These are phyloP conservation scores for Hemibagrus guttatus DNA, from an alignment of 2,797 vertebrate genomes.

Conservation along the genomic window DNA sequence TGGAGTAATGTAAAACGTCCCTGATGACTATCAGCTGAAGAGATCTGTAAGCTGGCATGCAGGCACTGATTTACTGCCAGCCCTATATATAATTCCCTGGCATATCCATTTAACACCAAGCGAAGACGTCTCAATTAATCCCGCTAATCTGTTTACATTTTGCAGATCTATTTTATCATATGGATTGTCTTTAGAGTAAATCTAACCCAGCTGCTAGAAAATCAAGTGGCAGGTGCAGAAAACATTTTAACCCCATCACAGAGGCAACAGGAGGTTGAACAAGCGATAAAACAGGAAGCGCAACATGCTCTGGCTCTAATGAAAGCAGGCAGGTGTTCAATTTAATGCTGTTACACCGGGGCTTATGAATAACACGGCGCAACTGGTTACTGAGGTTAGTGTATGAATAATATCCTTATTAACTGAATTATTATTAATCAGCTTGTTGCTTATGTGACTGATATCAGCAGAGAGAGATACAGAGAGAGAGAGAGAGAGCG, in stretches of 20 bases:
- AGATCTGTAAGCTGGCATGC: neutral
- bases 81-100: neutral
- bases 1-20: neutral
- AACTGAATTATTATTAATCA: neutral
- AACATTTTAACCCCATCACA: slow-evolving; percentile 3
- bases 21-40: neutral
- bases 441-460: neutral
- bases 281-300: neutral
- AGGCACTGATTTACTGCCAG: neutral
- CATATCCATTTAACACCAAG: neutral
- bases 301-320: neutral
- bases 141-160: neutral
- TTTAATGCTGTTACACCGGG: neutral
- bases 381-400: neutral
- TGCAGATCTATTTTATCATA: neutral
- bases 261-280: slow-evolving; percentile 4
- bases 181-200: neutral
- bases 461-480: neutral
- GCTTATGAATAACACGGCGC: neutral
- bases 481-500: neutral
- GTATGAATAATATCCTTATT: neutral
- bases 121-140: neutral
- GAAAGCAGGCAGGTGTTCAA: slow-evolving; percentile 14
- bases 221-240: neutral
- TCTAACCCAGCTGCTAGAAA: neutral